Base-by-base conservation (phyloP, 92 coral and sea anemone species). In the Hydrozoanthus gracilis region DNA sequence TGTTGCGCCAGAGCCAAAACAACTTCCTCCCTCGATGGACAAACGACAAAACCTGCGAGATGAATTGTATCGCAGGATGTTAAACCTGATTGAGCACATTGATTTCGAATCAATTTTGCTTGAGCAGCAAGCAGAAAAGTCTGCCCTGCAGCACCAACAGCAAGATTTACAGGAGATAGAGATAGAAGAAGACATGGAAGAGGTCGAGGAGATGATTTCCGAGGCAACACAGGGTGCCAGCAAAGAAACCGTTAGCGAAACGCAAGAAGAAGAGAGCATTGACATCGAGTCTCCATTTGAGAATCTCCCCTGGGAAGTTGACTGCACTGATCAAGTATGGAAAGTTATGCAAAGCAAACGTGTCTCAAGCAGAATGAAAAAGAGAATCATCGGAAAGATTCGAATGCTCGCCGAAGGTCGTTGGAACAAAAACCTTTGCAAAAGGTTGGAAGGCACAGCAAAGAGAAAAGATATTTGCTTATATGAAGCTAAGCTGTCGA, bases 261-360 rank as follows among this genome's bases (percentile, higher is more conserved):
- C 71, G 13, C 87, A 82, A 82, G 78, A n/a, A 9, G 89, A 78
- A n/a, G 83, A 83, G 44, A 70, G 52, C 13, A 44, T 83, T 20
- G 90, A 95, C 66, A 77, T 73, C 11, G 86, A 82, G 27, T 91
- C 95, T 10, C 89, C 90, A 7, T 94, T 95, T 89, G 98, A 95
- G 39, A 91, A 94, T 45, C 95, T 95, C 45, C 89, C 98, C 3
- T 95, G 98, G 98, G 98, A 95, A 77, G 98, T 95, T 3, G 98
- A 95, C 87, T 94, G 98, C 65, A 95, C 98, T 16, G 95, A 94
- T 77, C 90, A 86, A 27, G 95, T 96, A 46, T 96, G 98, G 98
- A 94, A 92, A 64, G 71, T 86, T 3, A 86, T 96, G 83, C 87
- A 86, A 35, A 92, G 96, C 86, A 89, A 70, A 71, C 91, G 86